Evolutionary conservation across 2,888 invertebrate genomes (phyloP).

Genomic region (Chloromyia formosa): DNA sequence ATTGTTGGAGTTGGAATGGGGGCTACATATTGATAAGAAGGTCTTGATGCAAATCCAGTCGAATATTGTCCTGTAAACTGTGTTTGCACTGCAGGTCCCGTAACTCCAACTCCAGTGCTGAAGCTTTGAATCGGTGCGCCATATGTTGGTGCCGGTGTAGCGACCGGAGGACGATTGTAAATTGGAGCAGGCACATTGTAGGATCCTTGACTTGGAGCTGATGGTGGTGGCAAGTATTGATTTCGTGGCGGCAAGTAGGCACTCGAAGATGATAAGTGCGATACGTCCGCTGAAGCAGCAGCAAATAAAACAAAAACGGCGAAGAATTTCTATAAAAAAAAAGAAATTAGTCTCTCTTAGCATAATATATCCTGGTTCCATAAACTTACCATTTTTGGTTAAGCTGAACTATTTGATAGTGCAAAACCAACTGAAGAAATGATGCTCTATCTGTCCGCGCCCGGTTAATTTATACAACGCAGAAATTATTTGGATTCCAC

Average conservation of each 20-base stretch:
- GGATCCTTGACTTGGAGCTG: neutral
- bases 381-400: neutral
- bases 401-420: neutral
- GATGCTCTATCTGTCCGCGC: neutral
- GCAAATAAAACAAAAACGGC: conserved; percentile 1
- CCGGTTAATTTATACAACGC: neutral
- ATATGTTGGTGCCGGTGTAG: neutral
- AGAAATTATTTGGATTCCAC: neutral
- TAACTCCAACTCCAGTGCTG: neutral
- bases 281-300: conserved; percentile 15
- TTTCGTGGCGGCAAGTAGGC: conserved; percentile 10
- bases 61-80: neutral
- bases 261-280: neutral
- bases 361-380: neutral
- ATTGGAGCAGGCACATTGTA: neutral
- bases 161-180: neutral
- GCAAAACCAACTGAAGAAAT: conserved; percentile 4
- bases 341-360: neutral
- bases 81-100: neutral
- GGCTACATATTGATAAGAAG: neutral
- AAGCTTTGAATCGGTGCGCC: neutral
- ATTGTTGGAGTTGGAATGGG: conserved; percentile 10
- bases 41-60: neutral
- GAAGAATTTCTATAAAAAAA: conserved; percentile 15
- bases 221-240: conserved; percentile 13